These are phyloP conservation scores for Rhinichthys klamathensis DNA, from an alignment of 2,113 vertebrate genomes.

Conservation along the genomic window DNA sequence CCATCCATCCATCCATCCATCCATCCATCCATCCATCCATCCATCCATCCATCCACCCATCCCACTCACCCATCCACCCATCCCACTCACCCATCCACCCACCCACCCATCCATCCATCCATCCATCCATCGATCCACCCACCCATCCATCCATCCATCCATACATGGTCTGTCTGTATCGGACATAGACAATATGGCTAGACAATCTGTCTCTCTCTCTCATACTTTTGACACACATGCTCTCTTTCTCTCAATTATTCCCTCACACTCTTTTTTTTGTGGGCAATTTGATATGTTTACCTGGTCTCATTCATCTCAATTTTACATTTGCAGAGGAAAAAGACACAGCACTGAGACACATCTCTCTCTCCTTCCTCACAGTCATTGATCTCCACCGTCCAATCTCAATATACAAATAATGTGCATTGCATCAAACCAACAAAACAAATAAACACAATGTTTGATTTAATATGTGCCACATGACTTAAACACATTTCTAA, in stretches of 20 bases:
- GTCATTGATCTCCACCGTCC: background rate
- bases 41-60: background rate
- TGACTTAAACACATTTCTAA: background rate
- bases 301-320: conserved; percentile 31
- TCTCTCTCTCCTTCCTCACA: background rate
- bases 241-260: background rate
- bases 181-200: background rate
- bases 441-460: conserved; percentile 13
- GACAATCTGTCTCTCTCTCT: background rate
- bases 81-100: no score
- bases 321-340: conserved; percentile 14
- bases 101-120: no score
- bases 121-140: no score
- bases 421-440: background rate
- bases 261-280: conserved; percentile 14
- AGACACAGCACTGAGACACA: conserved; percentile 6
- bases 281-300: conserved; percentile 12
- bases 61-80: no score
- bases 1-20: no score
- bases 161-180: background rate
- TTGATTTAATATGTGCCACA: background rate
- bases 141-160: background rate
- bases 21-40: background rate
- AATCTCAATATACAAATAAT: background rate
- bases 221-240: background rate